A percentile compares a stretch with the other conserved stretches of the same genome.
Conservation (phyloP, 2,113 vertebrate genomes). For the Columba janthina region DNA sequence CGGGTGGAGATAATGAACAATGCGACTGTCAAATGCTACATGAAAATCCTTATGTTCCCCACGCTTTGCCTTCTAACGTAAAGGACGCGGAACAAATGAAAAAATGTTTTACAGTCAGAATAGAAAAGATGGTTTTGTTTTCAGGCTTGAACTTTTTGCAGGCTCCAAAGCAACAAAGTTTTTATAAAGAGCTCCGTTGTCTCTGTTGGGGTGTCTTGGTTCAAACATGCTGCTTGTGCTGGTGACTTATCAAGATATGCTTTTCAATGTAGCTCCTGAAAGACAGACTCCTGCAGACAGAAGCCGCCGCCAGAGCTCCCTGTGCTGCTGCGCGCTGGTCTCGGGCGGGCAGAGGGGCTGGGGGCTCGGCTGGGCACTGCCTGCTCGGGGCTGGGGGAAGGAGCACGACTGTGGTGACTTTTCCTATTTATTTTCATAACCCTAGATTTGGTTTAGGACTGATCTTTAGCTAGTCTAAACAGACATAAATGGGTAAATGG, state of each 20-base stretch:
- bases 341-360: background rate
- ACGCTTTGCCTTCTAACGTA: background rate
- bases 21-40: fast-evolving
- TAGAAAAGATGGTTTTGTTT: background rate
- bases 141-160: background rate
- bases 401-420: background rate
- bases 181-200: background rate
- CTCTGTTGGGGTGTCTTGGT: background rate
- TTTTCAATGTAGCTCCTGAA: background rate
- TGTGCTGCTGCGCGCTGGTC: background rate
- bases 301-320: background rate
- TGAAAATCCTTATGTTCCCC: background rate
- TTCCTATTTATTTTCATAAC: background rate
- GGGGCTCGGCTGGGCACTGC: background rate
- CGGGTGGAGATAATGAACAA: background rate
- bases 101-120: background rate
- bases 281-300: background rate
- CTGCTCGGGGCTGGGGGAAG: background rate
- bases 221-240: background rate
- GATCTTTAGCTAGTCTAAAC: background rate
- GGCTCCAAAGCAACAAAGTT: constrained; percentile 2
- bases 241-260: background rate
- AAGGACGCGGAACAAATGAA: background rate
- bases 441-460: background rate
- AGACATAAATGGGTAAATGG: background rate